Base-by-base conservation (phyloP, 2,113 vertebrate species). In the Ramphastos sulfuratus region DNA sequence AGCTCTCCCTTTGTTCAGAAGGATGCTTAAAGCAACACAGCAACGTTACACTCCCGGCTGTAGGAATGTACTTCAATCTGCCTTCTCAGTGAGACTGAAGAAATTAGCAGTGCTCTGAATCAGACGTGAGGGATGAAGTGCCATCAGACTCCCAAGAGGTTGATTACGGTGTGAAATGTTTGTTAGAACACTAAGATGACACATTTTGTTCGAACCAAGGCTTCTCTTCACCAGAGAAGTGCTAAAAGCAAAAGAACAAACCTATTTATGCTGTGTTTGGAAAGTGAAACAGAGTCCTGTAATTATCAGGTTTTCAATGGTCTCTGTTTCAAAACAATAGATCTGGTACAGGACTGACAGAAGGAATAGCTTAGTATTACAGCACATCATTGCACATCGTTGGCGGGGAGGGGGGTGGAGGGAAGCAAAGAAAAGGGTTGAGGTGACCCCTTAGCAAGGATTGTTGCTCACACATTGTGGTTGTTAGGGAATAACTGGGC, bases 41-140 rank as follows among this genome's bases (percentile, higher is more conserved):
- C 46, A 80, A 66, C 18, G 15, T 60, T 48, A 17, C 3, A 8
- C 39, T 93, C 61, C 67, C 37, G 86, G 46, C 63, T 81, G 48
- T 20, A 85, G 72, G 73, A 52, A 70, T 10, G 24, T 30, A 12
- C 81, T 79, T 75, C 42, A n/a, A 24, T 18, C 33, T 82, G 65
- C 44, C 72, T 70, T 63, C 70, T 25, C 19, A 85, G 63, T 19
- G 39, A 72, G 30, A 12, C 2, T 70, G 58, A 66, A 83, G 89
- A 92, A 92, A 78, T 39, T 7, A 92, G 83, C 79, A 50, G 23
- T 85, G 74, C 72, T 87, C 83, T 65, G 79, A 95, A 86, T 76
- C 60, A 23, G 55, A 35, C 5, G 0, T 46, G 82, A 76, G 1
- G 30, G 60, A 54, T 56, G 27, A 28, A 82, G 86, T 37, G 71